Base-by-base conservation (phyloP, 2,888 invertebrate genomes). In the Sericinus montela region DNA sequence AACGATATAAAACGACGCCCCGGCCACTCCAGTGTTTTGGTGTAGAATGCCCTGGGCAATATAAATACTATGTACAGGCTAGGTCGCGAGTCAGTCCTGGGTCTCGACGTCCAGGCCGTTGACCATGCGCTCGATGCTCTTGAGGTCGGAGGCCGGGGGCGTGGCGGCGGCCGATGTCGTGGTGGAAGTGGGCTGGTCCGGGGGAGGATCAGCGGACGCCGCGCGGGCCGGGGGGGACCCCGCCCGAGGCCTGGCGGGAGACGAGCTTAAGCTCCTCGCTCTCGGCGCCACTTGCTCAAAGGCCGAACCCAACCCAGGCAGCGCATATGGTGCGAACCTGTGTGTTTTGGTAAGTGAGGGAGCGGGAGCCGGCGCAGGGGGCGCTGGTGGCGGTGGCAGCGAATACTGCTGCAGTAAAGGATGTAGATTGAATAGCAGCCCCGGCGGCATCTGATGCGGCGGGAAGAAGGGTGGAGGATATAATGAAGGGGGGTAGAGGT, bases 81-180 rank as follows among this genome's bases (percentile, higher is more conserved):
- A 55, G 57, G 60, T 55, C 62, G 63, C 61, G 63, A 74, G 72
- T 86, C 85, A 87, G 83, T 88, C 88, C 86, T 80, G 91, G 60
- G 93, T 92, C 78, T 95, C 95, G 60, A 96, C 95, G 79, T 98
- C 97, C 57, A 98, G 90, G 11, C 97, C 98, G 84, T 97, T 98
- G 62, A 98, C 97, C 98, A 98, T 98, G 79, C 97, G 96, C 88
- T 98, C 98, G 89, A 98, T 98, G 80, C 94, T 97, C 86, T 97
- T 97, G 62, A 98, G 92, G 85, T 98, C 97, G 55, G 93, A 95
- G 36, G 94, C 92, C 30, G 92, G 91, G 56, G 90, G 91, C 56
- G 91, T 93, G 60, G 75, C 67, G 50, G 84, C 75, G 44, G 90
- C 77, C 55, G 87, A 84, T 53, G 87, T 81, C 37, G 86, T 80